Conservation (phyloP, 2,888 invertebrate species). For the Hylaea fasciaria region DNA sequence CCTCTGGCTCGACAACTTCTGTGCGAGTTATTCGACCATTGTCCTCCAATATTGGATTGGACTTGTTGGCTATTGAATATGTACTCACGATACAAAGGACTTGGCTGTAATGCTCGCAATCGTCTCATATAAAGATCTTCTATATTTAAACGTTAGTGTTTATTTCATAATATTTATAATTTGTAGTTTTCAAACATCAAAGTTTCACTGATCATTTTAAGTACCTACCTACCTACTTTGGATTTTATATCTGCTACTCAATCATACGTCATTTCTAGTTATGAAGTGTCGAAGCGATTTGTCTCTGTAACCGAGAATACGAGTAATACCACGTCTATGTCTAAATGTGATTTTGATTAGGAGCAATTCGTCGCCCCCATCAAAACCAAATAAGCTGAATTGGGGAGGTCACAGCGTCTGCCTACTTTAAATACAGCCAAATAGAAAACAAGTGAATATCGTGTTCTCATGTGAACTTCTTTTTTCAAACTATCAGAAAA, state of each 20-base stretch:
- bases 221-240: too few relatives aligned
- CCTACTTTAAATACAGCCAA: slow-evolving; percentile 14
- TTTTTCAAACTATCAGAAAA: slow-evolving; percentile 23
- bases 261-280: slow-evolving; percentile 26
- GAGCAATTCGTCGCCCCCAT: slow-evolving; percentile 77
- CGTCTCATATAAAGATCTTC: not conserved
- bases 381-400: slow-evolving; percentile 65
- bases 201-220: too few relatives aligned
- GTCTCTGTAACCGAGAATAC: slow-evolving; percentile 33
- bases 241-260: slow-evolving; percentile 26
- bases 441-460: slow-evolving; percentile 21
- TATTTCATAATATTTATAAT: too few relatives aligned
- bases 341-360: slow-evolving; percentile 80
- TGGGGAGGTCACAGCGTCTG: slow-evolving; percentile 49
- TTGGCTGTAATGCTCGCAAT: slow-evolving; percentile 30
- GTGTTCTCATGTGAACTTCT: slow-evolving; percentile 28
- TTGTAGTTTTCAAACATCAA: too few relatives aligned
- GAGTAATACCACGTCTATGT: slow-evolving; percentile 50
- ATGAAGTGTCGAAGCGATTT: slow-evolving; percentile 29
- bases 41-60: slow-evolving; percentile 71
- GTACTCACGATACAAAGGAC: slow-evolving; percentile 63
- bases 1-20: slow-evolving; percentile 23
- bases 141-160: not conserved
- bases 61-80: slow-evolving; percentile 59
- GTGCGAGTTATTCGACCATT: slow-evolving; percentile 61